Evolutionary conservation across 2,113 vertebrate species (phyloP), one percentile per base, ranked within the genome.

Genomic region (Pantherophis guttatus): DNA sequence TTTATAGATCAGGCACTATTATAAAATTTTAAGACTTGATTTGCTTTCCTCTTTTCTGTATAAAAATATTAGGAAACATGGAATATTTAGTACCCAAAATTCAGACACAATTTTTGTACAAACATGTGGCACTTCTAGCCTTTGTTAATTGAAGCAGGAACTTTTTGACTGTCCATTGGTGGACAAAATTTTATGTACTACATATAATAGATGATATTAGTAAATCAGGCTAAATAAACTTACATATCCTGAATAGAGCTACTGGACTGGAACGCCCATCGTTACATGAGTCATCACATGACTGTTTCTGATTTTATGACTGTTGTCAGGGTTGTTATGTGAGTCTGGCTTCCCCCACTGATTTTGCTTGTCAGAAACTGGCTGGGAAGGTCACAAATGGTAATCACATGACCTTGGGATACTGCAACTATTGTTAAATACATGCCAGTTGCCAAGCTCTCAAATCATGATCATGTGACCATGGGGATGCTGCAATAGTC

Each of bases 41-140:
- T 55, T 86, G 92, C 5, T 24, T 96, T 95, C 55, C 3, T 0
- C 29, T 92, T 5, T 58, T 53, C 92, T 58, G 23, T 29, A 92
- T 21, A 88, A 48, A 92, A 65, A 48, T 55, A 91, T 55, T 91
- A 26, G 6, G 19, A 53, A 7, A 52, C 21, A 1, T 75, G 44
- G 70, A 19, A 62, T 50, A 21, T 12, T 48, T 48, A 87, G 24
- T 2, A 1, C 24, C 48, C 8, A 89, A 29, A 85, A 86, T 58
- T 86, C 54, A 89, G 39, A 57, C 19, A 52, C 54, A 59, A 54
- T 75, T 48, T 81, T 23, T 52, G 50, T n/a, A 52, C 7, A 53
- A 10, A 5, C 8, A 3, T n/a, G 15, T 81, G 24, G 5, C 12
- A 70, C 59, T 58, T 21, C 2, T 87, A n/a, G 8, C 70, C 29